Base-by-base conservation (phyloP, 2,888 invertebrate species). In the Phytoseiulus persimilis region DNA sequence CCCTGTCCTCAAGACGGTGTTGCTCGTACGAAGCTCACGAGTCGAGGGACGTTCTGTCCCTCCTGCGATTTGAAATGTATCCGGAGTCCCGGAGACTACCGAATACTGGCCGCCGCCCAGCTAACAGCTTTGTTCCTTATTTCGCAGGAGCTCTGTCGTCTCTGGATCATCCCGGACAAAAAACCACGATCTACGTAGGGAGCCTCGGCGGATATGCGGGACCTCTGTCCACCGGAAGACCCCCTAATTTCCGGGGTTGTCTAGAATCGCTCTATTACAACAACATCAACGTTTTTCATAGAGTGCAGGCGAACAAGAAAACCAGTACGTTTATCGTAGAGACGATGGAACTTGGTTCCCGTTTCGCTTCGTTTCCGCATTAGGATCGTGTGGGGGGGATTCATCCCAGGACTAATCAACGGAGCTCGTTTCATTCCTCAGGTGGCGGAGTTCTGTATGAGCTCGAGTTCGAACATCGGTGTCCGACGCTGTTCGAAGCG, bases 241-340 rank as follows among this genome's bases (percentile, higher is more conserved):
- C 87, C 32, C 87, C 87, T 31, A 87, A 45, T 32, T 87, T 87
- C 33, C 87, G 87, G n/a, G 87, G 87, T 11, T 87, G 87, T 32
- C n/a, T 87, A 6, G 87, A 87, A 45, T 87, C 87, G 2, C 87
- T 87, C 45, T 87, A 87, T 45, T 87, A 87, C 33, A 87, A 87
- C 87, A 87, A 87, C 87, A 45, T 87, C 33, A 87, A 87, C 45
- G 87, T 87, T 45, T 87, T 87, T 39, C 87, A 87, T n/a, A 87
- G 87, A 33, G 87, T 45, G 9, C 33, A 39, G 33, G 33, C 32
- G n/a, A 87, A 87, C 45, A 32, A 87, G 23, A 87, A 87, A 87
- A 87, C 32, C 28, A 31, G 87, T 87, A 33, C 32, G 87, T 87
- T 23, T 23, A 28, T 65, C 65, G 28, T 65, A 6, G 65, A 6